Evolutionary conservation across 2,888 invertebrate species (phyloP), one percentile per base, ranked within the genome.

Genomic region (Chydorus sphaericus): DNA sequence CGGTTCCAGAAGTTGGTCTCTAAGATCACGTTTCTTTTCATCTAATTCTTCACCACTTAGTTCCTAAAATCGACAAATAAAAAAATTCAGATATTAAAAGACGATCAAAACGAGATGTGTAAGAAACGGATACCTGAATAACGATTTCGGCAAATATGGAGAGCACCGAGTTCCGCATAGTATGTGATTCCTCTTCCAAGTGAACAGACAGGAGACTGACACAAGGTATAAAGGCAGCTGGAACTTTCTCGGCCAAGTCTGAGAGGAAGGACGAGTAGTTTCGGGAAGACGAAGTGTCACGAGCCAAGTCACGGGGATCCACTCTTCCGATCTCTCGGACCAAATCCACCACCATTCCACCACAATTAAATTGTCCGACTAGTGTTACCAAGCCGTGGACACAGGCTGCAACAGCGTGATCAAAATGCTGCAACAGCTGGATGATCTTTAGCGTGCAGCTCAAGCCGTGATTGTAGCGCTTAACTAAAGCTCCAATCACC

Each of bases 61-160:
- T 62, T 83, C 80, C 50, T 77, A 75, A 8, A 26, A n/a, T n/a
- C n/a, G 14, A 36, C 14, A 36, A 23, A 5, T 37, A 18, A 2
- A 30, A 5, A 1, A 18, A 18, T 50, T 14, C 14, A 29, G 16
- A 6, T 31, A 2, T 16, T 10, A 31, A 14, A 14, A 33, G n/a
- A 10, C n/a, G 10, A 33, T n/a, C 36, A 33, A 33, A 33, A 11
- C 36, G n/a, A 33, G 36, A 11, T 14, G 11, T 48, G 8, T 20
- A 48, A 10, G 16, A 20, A 20, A n/a, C 16, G n/a, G 26, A 20
- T 26, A 48, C 39, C 57, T 66, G 65, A 16, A 80, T 71, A 20
- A 93, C 71, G 14, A 90, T 80, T 67, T 86, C 85, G 33, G 84
- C 83, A 73, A 93, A 80, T 62, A 91, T 82, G 60, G 82, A 82